These are phyloP conservation scores for Calameuta idolon DNA, from an alignment of 2,888 invertebrate species.

Conservation along the genomic window DNA sequence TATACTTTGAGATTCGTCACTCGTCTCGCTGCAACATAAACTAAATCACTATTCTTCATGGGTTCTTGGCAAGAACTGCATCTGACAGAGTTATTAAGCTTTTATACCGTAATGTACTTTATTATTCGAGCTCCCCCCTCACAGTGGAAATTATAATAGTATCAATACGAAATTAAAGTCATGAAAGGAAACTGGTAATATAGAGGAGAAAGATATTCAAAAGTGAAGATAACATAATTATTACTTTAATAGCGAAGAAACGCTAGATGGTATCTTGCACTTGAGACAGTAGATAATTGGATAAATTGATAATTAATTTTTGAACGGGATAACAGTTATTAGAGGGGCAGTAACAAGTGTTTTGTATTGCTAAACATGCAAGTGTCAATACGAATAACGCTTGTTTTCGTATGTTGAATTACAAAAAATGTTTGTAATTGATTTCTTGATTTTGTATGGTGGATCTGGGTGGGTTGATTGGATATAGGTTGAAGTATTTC, in stretches of 20 bases:
- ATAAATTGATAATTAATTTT: no score
- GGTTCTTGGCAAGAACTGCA: constrained; percentile 17
- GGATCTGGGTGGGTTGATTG: no score
- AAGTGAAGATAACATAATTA: background rate
- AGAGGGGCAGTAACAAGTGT: no score
- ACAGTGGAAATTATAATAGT: background rate
- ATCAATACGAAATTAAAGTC: background rate
- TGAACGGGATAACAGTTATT: no score
- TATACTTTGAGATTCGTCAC: background rate
- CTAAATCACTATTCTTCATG: constrained; percentile 24
- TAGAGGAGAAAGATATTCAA: background rate
- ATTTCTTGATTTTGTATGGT: no score
- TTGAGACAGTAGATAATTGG: no score
- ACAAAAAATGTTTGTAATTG: no score
- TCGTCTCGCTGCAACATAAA: constrained; percentile 13
- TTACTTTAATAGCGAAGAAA: background rate
- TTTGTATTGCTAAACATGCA: no score
- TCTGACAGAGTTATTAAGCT: constrained; percentile 26
- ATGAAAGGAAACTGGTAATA: background rate
- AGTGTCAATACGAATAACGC: no score
- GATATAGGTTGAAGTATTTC: no score
- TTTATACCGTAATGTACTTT: background rate
- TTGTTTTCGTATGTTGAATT: no score
- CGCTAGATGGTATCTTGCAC: no score
- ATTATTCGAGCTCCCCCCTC: background rate